These are phyloP conservation scores for Celastrina argiolus DNA, from an alignment of 2,888 invertebrate species.

Conservation along the genomic window DNA sequence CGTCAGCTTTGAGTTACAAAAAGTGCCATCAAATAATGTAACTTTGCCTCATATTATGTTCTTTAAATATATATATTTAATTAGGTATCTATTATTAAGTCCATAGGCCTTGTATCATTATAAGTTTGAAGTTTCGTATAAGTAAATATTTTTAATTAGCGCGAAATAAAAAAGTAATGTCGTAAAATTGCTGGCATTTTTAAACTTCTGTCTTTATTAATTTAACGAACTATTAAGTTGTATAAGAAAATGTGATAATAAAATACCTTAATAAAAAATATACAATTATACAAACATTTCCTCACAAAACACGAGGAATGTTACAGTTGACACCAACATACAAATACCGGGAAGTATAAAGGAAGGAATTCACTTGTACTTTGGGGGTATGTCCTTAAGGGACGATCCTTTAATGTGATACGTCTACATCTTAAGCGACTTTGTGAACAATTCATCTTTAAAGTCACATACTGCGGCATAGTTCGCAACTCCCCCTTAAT, in stretches of 20 bases:
- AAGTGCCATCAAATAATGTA: background rate
- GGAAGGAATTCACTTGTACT: background rate
- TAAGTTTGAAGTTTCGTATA: too few species aligned
- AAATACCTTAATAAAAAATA: too few species aligned
- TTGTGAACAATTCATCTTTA: slow-evolving; percentile 10
- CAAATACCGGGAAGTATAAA: background rate
- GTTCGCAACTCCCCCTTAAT: background rate
- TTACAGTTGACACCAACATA: background rate
- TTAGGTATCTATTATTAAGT: background rate
- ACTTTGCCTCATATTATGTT: background rate
- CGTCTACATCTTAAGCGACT: background rate
- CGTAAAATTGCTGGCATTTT: too few species aligned
- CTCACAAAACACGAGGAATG: background rate
- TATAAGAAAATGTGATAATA: too few species aligned
- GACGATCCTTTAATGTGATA: slow-evolving; percentile 1
- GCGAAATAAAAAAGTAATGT: too few species aligned
- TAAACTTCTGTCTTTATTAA: too few species aligned
- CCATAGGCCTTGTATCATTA: too few species aligned
- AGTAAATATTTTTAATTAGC: too few species aligned
- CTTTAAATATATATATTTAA: background rate
- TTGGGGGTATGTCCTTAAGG: background rate
- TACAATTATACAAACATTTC: background rate
- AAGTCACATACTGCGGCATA: slow-evolving; percentile 1
- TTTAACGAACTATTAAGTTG: too few species aligned
- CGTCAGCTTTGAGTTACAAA: background rate